These are phyloP conservation scores for Temnothorax nylanderi DNA, from an alignment of 1,140 invertebrate species.

Conservation along the genomic window DNA sequence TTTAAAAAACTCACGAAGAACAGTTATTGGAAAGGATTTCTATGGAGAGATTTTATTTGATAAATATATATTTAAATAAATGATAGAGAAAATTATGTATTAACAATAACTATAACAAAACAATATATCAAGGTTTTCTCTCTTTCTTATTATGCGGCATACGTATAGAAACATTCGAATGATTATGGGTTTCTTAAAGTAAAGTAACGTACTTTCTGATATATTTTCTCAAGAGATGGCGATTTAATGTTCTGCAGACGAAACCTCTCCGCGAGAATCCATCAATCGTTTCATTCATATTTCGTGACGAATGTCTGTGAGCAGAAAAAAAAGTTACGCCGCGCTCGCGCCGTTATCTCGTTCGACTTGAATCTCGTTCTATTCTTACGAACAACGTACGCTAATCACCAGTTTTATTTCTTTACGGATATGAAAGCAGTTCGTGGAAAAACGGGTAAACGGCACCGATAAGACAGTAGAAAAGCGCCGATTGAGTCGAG, in stretches of 20 bases:
- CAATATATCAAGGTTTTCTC: neutral
- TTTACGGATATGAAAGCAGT: conserved; percentile 6
- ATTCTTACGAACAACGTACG: conserved; percentile 37
- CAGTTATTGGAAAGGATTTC: neutral
- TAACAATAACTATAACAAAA: neutral
- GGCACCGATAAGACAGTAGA: conserved; percentile 29
- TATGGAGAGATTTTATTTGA: neutral
- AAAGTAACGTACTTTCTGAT: neutral
- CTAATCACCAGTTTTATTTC: conserved; percentile 19
- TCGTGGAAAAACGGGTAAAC: conserved; percentile 57
- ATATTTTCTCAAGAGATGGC: neutral
- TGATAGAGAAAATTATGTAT: neutral
- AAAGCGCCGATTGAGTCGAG: conserved; percentile 9
- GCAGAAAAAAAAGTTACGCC: neutral
- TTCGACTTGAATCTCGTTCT: conserved; percentile 46
- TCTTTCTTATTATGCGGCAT: neutral
- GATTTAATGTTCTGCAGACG: conserved; percentile 3
- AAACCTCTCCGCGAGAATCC: neutral
- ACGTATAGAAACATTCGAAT: neutral
- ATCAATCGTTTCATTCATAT: conserved; percentile 58
- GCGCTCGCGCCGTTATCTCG: conserved; percentile 22
- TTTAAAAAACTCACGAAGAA: neutral
- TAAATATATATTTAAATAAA: conserved; percentile 1
- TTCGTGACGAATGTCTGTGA: conserved; percentile 32
- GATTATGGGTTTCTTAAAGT: neutral